phyloP scores from a whole-genome alignment of 2,888 invertebrate genomes.

The Noctuana brunneofusca region DNA sequence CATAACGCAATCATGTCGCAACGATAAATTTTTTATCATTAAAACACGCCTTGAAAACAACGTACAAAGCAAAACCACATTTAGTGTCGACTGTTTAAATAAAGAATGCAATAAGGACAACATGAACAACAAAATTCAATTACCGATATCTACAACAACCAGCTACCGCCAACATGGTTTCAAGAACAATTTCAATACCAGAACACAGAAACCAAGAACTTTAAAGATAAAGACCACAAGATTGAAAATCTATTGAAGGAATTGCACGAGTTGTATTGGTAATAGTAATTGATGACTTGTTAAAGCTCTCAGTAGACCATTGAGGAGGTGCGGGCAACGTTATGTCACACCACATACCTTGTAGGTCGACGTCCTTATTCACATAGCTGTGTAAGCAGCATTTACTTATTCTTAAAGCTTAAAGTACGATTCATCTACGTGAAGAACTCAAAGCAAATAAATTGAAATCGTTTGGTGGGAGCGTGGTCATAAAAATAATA shows the following conservation, averaged over 20 bases:
- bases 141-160: constrained; percentile 29
- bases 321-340: constrained; percentile 41
- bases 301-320: constrained; percentile 58
- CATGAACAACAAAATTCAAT: constrained; percentile 35
- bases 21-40: too few species aligned
- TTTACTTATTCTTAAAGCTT: constrained; percentile 16
- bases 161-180: constrained; percentile 13
- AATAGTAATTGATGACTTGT: constrained; percentile 49
- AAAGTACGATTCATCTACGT: constrained; percentile 13
- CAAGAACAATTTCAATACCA: not conserved
- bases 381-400: constrained; percentile 13
- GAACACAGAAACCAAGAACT: not conserved
- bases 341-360: constrained; percentile 54
- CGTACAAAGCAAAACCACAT: not conserved
- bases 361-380: constrained; percentile 40
- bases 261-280: constrained; percentile 45
- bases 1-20: too few species aligned
- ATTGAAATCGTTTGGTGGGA: too few species aligned
- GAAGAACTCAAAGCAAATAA: constrained; percentile 4
- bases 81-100: not conserved
- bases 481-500: not conserved
- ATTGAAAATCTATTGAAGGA: constrained; percentile 13
- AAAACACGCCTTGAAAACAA: not conserved
- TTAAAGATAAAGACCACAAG: constrained; percentile 1
- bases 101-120: not conserved